Evolutionary conservation across 2,113 vertebrate genomes (phyloP).

Genomic region (Lagopus leucura): DNA sequence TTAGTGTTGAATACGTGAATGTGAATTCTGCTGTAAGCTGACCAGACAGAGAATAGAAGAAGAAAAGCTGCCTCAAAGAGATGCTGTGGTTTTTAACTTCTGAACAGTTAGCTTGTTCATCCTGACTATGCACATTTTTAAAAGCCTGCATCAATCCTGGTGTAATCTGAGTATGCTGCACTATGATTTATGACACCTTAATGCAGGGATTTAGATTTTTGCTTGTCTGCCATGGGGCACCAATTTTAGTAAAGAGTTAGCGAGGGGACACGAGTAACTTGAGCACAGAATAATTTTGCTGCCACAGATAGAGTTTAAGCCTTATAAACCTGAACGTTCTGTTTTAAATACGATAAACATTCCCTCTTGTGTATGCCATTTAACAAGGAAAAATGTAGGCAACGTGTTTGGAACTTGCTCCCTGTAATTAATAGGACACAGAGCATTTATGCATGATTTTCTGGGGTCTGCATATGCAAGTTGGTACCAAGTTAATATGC

Average conservation of each 20-base stretch:
- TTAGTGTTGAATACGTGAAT: not conserved
- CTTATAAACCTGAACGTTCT: conserved; percentile 20
- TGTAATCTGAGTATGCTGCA: conserved; percentile 57
- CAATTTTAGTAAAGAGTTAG: conserved; percentile 72
- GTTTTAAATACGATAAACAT: conserved; percentile 23
- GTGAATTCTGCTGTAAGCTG: not conserved
- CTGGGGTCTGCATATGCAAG: not conserved
- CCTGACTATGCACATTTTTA: conserved; percentile 60
- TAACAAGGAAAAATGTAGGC: not conserved
- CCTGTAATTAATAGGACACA: not conserved
- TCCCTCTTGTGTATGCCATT: not conserved
- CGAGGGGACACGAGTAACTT: conserved; percentile 2
- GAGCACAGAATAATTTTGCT: conserved; percentile 50
- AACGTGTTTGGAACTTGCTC: not conserved
- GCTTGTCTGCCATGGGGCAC: conserved; percentile 63
- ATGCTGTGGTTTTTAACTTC: not conserved
- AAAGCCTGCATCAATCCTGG: conserved; percentile 40
- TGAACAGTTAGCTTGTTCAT: conserved; percentile 46
- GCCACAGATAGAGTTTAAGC: conserved; percentile 17
- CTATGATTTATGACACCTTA: conserved; percentile 69
- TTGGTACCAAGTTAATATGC: not conserved
- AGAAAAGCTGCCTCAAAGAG: not conserved
- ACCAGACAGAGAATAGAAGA: not conserved
- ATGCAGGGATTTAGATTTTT: conserved; percentile 75
- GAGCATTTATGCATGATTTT: not conserved